phyloP scores from a whole-genome alignment of 1,140 invertebrate genomes.

The Drosophila kohkoa region DNA sequence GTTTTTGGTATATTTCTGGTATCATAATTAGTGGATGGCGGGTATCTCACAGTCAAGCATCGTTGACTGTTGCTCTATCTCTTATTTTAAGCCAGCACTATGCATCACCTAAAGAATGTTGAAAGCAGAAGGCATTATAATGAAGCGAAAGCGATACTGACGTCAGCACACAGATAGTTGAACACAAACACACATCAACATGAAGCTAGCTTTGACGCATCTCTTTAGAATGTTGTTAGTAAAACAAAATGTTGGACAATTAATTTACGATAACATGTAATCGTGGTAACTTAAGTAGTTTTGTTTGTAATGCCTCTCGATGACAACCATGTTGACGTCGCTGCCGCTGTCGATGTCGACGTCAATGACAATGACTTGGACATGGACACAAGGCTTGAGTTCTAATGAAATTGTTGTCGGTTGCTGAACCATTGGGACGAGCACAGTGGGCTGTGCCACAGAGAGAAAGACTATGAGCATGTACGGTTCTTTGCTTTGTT shows the following conservation, averaged over 20 bases:
- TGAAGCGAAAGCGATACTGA: slow-evolving; percentile 11
- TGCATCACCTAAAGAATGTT: no score
- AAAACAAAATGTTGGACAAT: slow-evolving; percentile 81
- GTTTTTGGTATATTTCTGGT: no score
- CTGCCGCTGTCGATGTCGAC: slow-evolving; percentile 11
- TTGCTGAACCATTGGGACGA: slow-evolving; percentile 40
- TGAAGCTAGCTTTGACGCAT: slow-evolving; percentile 51
- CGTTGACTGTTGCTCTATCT: no score
- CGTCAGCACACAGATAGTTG: slow-evolving; percentile 8
- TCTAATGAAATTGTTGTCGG: slow-evolving; percentile 80
- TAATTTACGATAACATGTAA: slow-evolving; percentile 83
- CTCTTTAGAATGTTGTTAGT: slow-evolving; percentile 64
- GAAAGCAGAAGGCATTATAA: background rate
- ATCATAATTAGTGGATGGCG: no score
- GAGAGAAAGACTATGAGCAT: background rate
- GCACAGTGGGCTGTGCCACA: slow-evolving; percentile 6
- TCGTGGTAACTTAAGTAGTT: slow-evolving; percentile 82
- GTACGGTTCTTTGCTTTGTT: slow-evolving; percentile 10
- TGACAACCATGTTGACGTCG: slow-evolving; percentile 31
- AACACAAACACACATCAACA: slow-evolving; percentile 1
- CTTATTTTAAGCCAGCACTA: no score
- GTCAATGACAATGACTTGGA: slow-evolving; percentile 43
- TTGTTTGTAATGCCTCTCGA: slow-evolving; percentile 77
- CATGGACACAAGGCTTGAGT: slow-evolving; percentile 52
- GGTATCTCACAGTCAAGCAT: no score